Conservation (phyloP, 2,888 invertebrate species). For the Lottia gigantea region DNA sequence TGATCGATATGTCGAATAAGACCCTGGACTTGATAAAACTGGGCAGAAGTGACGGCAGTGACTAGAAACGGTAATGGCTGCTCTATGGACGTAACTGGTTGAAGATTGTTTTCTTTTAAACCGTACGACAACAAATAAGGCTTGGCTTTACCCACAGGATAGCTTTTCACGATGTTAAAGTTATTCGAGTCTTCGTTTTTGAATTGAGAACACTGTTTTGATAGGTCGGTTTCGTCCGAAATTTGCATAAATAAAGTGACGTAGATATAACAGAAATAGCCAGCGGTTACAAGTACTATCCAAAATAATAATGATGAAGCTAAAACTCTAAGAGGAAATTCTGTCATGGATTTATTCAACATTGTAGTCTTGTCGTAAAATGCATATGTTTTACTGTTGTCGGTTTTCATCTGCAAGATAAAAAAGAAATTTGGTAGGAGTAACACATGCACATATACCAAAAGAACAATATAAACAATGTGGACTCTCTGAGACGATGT, state of each 20-base stretch:
- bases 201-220: conserved; percentile 19
- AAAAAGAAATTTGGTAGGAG: no score
- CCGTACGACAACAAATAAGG: conserved; percentile 48
- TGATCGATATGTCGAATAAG: conserved; percentile 43
- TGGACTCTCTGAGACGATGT: no score
- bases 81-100: conserved; percentile 40
- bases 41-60: conserved; percentile 45
- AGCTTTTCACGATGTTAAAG: conserved; percentile 35
- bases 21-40: conserved; percentile 49
- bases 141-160: conserved; percentile 44
- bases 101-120: conserved; percentile 33
- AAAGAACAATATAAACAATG: no score
- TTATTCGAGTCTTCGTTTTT: conserved; percentile 27
- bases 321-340: no score
- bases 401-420: no score
- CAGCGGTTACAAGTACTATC: background rate
- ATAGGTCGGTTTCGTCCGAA: conserved; percentile 23
- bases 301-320: background rate
- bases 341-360: no score
- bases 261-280: conserved; percentile 18
- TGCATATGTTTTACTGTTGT: no score
- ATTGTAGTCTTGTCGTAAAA: no score
- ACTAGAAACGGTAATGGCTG: conserved; percentile 46
- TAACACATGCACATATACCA: no score
- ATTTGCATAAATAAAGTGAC: conserved; percentile 21